phyloP scores from a whole-genome alignment of 2,797 vertebrate species.

The Cephalopachus bancanus region DNA sequence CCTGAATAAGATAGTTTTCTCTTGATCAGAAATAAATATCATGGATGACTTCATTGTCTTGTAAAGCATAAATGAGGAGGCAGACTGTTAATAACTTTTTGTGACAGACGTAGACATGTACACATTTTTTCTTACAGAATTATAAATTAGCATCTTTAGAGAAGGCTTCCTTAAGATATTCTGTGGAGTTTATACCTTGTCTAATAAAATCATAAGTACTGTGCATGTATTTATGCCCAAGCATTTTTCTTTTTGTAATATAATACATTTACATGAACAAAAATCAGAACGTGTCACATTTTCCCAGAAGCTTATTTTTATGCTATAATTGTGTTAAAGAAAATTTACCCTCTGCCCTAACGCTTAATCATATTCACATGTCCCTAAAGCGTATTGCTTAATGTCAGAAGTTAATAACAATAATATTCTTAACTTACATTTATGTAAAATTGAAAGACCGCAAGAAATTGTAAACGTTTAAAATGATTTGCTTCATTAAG shows the following conservation, averaged over 20 bases:
- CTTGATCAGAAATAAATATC: slow-evolving; percentile 75
- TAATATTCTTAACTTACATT: slow-evolving; percentile 75
- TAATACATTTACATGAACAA: slow-evolving; percentile 77
- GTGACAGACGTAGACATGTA: slow-evolving; percentile 66
- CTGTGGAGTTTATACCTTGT: slow-evolving; percentile 64
- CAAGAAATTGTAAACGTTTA: slow-evolving; percentile 70
- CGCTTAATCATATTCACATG: slow-evolving; percentile 79
- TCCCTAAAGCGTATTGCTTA: slow-evolving; percentile 79
- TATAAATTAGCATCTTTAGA: slow-evolving; percentile 76
- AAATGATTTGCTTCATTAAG: slow-evolving; percentile 75
- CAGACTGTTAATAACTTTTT: slow-evolving; percentile 75
- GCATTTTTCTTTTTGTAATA: slow-evolving; percentile 79
- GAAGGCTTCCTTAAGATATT: slow-evolving; percentile 76
- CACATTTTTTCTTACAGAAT: slow-evolving; percentile 70
- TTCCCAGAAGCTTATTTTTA: slow-evolving; percentile 79
- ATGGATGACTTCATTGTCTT: slow-evolving; percentile 81
- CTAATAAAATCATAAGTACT: slow-evolving; percentile 78
- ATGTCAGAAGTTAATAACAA: slow-evolving; percentile 81
- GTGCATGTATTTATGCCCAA: slow-evolving; percentile 74
- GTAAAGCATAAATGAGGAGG: slow-evolving; percentile 78
- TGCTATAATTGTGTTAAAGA: slow-evolving; percentile 77
- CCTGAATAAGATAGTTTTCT: slow-evolving; percentile 69
- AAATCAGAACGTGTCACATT: slow-evolving; percentile 77
- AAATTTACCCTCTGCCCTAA: slow-evolving; percentile 79
- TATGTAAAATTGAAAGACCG: slow-evolving; percentile 71